Percentiles rank a stretch among this genome's conserved stretches.
Conservation (phyloP, 2,888 invertebrate species). For the Thecophora atra region DNA sequence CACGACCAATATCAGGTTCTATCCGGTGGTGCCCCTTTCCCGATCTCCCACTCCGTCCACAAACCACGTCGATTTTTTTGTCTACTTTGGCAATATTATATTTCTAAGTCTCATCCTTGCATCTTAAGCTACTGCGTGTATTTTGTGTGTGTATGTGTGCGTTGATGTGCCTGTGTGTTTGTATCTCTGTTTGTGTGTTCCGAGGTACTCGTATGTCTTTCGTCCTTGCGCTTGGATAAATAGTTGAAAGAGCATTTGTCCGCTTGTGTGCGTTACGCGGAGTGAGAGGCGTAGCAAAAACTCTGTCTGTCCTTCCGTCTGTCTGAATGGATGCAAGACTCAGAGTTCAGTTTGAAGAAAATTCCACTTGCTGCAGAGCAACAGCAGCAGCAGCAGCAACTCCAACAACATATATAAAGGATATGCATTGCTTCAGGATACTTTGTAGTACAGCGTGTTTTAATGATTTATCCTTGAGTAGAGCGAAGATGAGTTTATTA, state of each 20-base stretch:
- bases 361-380: conserved; percentile 4
- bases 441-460: neutral
- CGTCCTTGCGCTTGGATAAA: conserved; percentile 20
- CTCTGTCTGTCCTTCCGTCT: too few relatives aligned
- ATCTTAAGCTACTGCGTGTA: neutral
- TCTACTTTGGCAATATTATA: conserved; percentile 1
- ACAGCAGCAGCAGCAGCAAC: neutral
- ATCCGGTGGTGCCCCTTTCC: neutral
- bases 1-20: neutral
- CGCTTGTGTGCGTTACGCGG: neutral
- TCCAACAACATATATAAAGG: neutral
- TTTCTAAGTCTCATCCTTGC: conserved; percentile 1
- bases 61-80: neutral
- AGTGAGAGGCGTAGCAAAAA: too few relatives aligned
- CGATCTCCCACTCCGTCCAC: too few relatives aligned
- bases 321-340: neutral
- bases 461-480: conserved; percentile 3
- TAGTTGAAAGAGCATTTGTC: conserved; percentile 7
- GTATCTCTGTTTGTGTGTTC: neutral
- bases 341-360: conserved; percentile 11
- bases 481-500: neutral
- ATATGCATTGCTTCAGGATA: neutral
- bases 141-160: neutral
- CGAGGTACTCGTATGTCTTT: neutral
- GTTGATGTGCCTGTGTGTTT: too few relatives aligned